A percentile compares a stretch with the other conserved stretches of the same genome.
phyloP scores from a whole-genome alignment of 2,797 vertebrate species.

The Jordanella pulchra region DNA sequence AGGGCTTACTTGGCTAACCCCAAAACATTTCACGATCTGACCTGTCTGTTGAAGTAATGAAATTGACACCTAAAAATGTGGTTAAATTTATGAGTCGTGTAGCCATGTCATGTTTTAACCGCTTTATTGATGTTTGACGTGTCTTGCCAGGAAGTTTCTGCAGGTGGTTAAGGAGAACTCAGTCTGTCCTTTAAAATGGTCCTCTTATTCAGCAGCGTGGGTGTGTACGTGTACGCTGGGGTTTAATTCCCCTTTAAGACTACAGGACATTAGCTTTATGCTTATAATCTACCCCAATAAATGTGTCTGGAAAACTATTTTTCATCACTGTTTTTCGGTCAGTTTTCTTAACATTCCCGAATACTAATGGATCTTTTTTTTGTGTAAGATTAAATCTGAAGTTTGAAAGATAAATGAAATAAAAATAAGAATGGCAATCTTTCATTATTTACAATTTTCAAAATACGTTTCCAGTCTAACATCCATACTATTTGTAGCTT shows the following conservation, averaged over 20 bases:
- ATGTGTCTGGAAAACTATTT: neutral
- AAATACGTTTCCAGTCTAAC: neutral
- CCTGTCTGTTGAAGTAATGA: neutral
- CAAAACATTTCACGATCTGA: conserved; percentile 14
- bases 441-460: no score
- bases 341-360: neutral
- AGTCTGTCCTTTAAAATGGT: neutral
- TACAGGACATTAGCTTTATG: neutral
- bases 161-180: conserved; percentile 13
- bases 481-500: neutral
- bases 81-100: neutral
- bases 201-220: neutral
- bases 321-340: neutral
- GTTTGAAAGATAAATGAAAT: no score
- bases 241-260: neutral
- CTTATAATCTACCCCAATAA: neutral
- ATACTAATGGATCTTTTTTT: no score
- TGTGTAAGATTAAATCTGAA: no score
- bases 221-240: no score
- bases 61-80: accelerated
- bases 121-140: conserved; percentile 1
- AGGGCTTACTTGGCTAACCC: conserved; percentile 35
- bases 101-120: neutral
- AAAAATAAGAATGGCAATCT: no score
- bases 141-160: conserved; percentile 12